Base-by-base conservation (phyloP, 2,888 invertebrate genomes). In the Conus canariensis region DNA sequence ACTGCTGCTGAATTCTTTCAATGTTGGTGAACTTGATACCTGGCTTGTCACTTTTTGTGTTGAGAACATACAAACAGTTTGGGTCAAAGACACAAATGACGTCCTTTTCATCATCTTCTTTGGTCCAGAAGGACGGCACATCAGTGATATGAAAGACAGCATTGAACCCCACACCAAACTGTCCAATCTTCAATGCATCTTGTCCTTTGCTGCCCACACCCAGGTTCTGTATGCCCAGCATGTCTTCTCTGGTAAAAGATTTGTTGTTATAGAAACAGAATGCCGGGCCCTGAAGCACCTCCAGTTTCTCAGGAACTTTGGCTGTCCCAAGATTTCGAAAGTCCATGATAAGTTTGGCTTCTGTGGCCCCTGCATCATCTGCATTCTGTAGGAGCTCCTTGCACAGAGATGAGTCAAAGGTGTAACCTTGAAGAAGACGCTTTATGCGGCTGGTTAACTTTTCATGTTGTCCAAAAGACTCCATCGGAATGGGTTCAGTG, bases 151-250 rank as follows among this genome's bases (percentile, higher is more conserved):
- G 94, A 91, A 96, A 96, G 7, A 96, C 96, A 59, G 94, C 94
- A 92, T 95, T 96, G 91, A 96, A 96, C 0, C 96, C 96, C 25
- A 96, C 95, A 56, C 96, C 96, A 93, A 95, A 96, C 88, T 95
- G 95, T 3, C 96, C 96, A 0, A 95, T 95, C 90, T 95, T 95
- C 90, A 94, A 92, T 8, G 95, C 93, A 90, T 96, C 95, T n/a
- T 92, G 91, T n/a, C 91, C 88, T 92, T 96, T 96, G 90, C 95
- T 95, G 8, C 96, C 95, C 59, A 93, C 92, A 6, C 96, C 96
- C 5, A 96, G 94, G 74, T 93, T 92, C 85, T 95, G 95, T 82
- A 96, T 95, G 30, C 96, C 96, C 86, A 92, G 89, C 9, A 96
- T 89, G 90, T 96, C 95, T 60, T 90, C 90, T 64, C 94, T 91